Percentiles rank a stretch among this genome's conserved stretches.
phyloP scores from a whole-genome alignment of 2,888 invertebrate genomes.

The Acronicta leporina region DNA sequence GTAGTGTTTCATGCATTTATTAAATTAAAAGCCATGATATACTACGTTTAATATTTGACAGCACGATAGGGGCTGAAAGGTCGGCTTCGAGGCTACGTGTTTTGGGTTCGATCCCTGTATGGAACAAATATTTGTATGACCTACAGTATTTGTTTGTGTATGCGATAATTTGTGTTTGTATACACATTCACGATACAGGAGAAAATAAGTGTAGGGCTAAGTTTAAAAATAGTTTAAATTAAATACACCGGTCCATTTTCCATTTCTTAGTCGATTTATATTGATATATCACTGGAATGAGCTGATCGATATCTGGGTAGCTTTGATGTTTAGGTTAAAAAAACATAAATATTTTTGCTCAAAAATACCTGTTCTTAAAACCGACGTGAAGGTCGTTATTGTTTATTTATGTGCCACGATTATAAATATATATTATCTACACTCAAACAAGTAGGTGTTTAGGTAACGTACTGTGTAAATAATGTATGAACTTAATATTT shows the following conservation, averaged over 20 bases:
- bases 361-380: constrained; percentile 28
- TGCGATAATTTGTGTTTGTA: constrained; percentile 3
- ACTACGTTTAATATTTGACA: too few species aligned
- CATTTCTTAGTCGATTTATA: background rate
- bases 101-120: too few species aligned
- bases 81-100: too few species aligned
- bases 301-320: constrained; percentile 13
- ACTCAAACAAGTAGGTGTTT: constrained; percentile 21
- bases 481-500: constrained; percentile 4
- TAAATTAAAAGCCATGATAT: constrained; percentile 28
- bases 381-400: constrained; percentile 38
- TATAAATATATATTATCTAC: constrained; percentile 9
- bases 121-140: too few species aligned
- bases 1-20: constrained; percentile 45
- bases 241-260: too few species aligned
- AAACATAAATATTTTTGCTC: constrained; percentile 25
- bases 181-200: too few species aligned
- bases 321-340: constrained; percentile 8
- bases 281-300: constrained; percentile 4
- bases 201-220: too few species aligned
- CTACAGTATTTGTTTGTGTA: too few species aligned
- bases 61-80: too few species aligned
- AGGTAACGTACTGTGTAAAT: constrained; percentile 21
- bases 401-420: constrained; percentile 32
- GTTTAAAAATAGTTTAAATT: too few species aligned